phyloP scores from a whole-genome alignment of 2,888 invertebrate genomes.

The Eristalinus sepulchralis region DNA sequence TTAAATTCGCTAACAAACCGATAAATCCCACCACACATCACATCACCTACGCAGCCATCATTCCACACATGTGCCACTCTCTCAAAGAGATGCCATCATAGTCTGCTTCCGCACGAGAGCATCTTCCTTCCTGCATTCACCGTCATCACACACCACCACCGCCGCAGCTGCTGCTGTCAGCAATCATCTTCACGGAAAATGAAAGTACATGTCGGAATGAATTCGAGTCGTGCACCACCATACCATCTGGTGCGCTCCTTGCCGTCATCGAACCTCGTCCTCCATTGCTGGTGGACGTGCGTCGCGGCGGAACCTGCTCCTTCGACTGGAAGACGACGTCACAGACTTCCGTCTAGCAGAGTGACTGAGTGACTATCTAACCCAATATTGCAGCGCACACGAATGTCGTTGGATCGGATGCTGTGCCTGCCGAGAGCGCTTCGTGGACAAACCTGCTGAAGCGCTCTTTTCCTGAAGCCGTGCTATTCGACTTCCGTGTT shows the following conservation, averaged over 20 bases:
- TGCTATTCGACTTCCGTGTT: slow-evolving; percentile 33
- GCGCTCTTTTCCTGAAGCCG: slow-evolving; percentile 29
- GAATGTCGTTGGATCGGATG: slow-evolving; percentile 17
- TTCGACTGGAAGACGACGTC: slow-evolving; percentile 13
- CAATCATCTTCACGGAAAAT: slow-evolving; percentile 50
- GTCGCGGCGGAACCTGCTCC: slow-evolving; percentile 21
- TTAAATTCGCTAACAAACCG: neutral
- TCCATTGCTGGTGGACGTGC: slow-evolving; percentile 5
- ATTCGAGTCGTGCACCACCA: slow-evolving; percentile 27
- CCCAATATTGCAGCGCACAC: slow-evolving; percentile 30
- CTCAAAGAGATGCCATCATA: neutral
- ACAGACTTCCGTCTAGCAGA: slow-evolving; percentile 58
- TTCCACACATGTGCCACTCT: neutral
- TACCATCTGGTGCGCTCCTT: slow-evolving; percentile 18
- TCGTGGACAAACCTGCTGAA: slow-evolving; percentile 28
- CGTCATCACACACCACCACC: neutral
- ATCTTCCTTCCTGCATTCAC: slow-evolving; percentile 13
- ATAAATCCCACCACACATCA: neutral
- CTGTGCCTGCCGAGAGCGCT: slow-evolving; percentile 1
- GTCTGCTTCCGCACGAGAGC: neutral
- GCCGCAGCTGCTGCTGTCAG: neutral
- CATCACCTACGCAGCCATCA: neutral
- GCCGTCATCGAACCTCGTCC: neutral
- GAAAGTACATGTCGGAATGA: slow-evolving; percentile 56
- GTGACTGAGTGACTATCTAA: slow-evolving; percentile 63